phyloP scores from a whole-genome alignment of 2,113 vertebrate species.

The Macquaria ambigua region DNA sequence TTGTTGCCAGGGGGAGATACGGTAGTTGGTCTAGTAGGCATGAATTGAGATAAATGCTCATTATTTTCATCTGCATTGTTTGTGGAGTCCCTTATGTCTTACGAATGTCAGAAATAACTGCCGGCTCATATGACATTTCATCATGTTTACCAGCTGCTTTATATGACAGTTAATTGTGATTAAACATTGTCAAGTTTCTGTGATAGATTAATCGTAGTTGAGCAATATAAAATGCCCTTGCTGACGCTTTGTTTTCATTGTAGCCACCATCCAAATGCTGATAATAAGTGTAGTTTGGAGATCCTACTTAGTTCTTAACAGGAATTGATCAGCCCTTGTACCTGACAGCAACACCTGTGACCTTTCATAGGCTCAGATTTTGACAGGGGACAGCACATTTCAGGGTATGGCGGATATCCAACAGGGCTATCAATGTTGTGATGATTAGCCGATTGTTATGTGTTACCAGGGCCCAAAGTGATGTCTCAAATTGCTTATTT shows the following conservation, averaged over 20 bases:
- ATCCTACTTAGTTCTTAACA: background rate
- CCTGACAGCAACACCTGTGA: background rate
- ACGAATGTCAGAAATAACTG: accelerated
- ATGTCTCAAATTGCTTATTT: background rate
- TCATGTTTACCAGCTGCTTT: background rate
- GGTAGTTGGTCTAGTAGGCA: background rate
- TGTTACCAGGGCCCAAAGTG: background rate
- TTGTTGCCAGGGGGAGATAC: background rate
- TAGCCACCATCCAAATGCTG: background rate
- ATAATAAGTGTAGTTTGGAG: background rate
- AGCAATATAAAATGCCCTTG: background rate
- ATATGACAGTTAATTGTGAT: background rate
- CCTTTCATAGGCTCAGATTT: background rate
- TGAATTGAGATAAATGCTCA: background rate
- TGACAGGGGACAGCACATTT: background rate
- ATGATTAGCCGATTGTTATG: background rate
- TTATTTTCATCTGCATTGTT: background rate
- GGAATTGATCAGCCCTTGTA: too few relatives aligned
- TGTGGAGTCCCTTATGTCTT: background rate
- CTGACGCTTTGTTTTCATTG: background rate
- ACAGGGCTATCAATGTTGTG: background rate
- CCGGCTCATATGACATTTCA: too few relatives aligned
- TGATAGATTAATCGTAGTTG: background rate
- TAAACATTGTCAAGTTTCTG: background rate
- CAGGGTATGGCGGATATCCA: background rate